Base-by-base conservation (phyloP, 2,888 invertebrate genomes). In the Noctuana brunneofusca region DNA sequence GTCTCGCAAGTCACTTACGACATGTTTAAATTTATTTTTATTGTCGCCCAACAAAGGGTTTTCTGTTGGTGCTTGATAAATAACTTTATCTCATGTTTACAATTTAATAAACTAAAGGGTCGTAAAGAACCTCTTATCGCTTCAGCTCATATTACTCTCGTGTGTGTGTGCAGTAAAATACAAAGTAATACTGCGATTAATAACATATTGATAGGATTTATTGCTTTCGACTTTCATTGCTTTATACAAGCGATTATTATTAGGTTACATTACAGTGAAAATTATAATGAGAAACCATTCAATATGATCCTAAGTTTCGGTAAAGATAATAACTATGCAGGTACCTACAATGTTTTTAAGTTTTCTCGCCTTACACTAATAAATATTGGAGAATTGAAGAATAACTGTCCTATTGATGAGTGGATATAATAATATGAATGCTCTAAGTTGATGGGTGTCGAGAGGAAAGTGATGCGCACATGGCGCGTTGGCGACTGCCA, bases 401-500 rank as follows among this genome's bases (percentile, higher is more conserved):
- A n/a, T n/a, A n/a, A n/a, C n/a, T n/a, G n/a, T n/a, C n/a, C n/a
- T n/a, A n/a, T n/a, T n/a, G n/a, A n/a, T n/a, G n/a, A n/a, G n/a
- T n/a, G n/a, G n/a, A n/a, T n/a, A n/a, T n/a, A n/a, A n/a, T n/a
- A n/a, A n/a, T n/a, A n/a, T n/a, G n/a, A n/a, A n/a, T n/a, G n/a
- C n/a, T n/a, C n/a, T n/a, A n/a, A n/a, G n/a, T n/a, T 55, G 9
- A 49, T 3, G 60, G 56, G 69, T 63, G 63, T 65, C 55, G 48
- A 55, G 54, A 49, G 66, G 62, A 57, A 66, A 60, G 67, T 63
- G 70, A 66, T 65, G 66, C 55, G 66, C 73, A 78, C 70, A 76
- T 75, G 76, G 74, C 73, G 68, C 14, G 24, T 24, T 72, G 72
- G 68, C 46, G 53, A 66, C 69, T 66, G 69, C 70, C 70, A 67